A percentile compares a stretch with the other conserved stretches of the same genome.
Evolutionary conservation across 1,140 invertebrate genomes (phyloP).

Genomic region (Megalopta genalis): DNA sequence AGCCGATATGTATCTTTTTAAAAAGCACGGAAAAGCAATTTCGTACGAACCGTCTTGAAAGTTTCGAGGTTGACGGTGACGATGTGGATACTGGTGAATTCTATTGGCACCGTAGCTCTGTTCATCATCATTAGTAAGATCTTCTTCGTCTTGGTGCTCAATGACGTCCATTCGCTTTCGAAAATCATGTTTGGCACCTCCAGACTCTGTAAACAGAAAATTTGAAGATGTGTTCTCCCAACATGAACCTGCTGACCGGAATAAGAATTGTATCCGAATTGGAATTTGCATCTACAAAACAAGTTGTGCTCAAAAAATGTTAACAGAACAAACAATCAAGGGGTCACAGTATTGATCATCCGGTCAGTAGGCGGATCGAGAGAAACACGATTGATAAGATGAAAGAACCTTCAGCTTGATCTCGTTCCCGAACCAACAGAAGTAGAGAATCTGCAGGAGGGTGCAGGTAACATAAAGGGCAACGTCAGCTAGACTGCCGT

Average conservation of each 20-base stretch:
- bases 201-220: slow-evolving; percentile 17
- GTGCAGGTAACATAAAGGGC: slow-evolving; percentile 43
- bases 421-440: slow-evolving; percentile 82
- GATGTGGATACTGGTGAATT: slow-evolving; percentile 37
- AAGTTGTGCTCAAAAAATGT: too few species aligned
- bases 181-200: slow-evolving; percentile 32
- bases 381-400: too few species aligned
- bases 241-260: too few species aligned
- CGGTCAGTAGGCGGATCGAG: too few species aligned
- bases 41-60: slow-evolving; percentile 29
- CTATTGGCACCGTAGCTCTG: slow-evolving; percentile 30
- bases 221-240: too few species aligned
- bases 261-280: too few species aligned
- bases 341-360: too few species aligned
- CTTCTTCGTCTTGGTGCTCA: neutral
- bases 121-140: slow-evolving; percentile 47
- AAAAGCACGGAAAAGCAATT: too few species aligned
- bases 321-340: too few species aligned
- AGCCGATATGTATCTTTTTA: too few species aligned
- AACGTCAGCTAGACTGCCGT: neutral
- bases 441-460: slow-evolving; percentile 75
- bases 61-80: slow-evolving; percentile 46
- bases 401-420: slow-evolving; percentile 68
- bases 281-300: too few species aligned
- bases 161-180: slow-evolving; percentile 20